Evolutionary conservation across 2,113 vertebrate species (phyloP).

Genomic region (Glaucomys volans): DNA sequence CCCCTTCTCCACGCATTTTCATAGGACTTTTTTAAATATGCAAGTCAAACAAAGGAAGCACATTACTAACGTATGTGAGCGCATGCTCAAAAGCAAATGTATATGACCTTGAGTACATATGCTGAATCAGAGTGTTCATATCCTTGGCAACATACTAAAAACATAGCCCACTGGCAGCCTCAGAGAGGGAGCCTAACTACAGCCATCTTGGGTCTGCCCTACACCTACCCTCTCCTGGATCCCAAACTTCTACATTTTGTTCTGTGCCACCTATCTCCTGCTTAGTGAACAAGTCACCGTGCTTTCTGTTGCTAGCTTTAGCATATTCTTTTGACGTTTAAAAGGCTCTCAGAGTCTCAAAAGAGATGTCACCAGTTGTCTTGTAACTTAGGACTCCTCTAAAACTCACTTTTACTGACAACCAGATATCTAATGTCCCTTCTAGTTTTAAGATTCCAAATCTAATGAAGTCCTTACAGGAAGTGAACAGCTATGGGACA

Average conservation of each 20-base stretch:
- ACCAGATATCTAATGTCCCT: background rate
- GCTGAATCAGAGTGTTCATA: too few relatives aligned
- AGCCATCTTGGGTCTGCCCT: too few relatives aligned
- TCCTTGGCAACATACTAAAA: too few relatives aligned
- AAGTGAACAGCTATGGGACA: background rate
- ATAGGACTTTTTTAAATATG: too few relatives aligned
- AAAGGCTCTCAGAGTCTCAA: background rate
- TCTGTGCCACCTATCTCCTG: background rate
- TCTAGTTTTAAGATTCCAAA: constrained; percentile 19
- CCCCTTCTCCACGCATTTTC: too few relatives aligned
- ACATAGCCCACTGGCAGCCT: too few relatives aligned
- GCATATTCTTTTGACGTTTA: background rate
- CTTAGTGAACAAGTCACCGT: background rate
- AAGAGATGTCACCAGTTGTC: background rate
- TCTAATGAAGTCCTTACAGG: background rate
- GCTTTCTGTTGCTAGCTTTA: background rate
- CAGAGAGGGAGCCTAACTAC: too few relatives aligned
- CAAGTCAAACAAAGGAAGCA: too few relatives aligned
- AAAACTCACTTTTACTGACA: background rate
- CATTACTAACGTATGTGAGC: too few relatives aligned
- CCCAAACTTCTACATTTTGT: background rate
- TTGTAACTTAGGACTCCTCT: background rate
- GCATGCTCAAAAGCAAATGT: too few relatives aligned
- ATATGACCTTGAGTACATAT: too few relatives aligned
- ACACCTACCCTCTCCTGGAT: background rate